phyloP scores from a whole-genome alignment of 2,888 invertebrate genomes.

The Drosophila kokeensis region DNA sequence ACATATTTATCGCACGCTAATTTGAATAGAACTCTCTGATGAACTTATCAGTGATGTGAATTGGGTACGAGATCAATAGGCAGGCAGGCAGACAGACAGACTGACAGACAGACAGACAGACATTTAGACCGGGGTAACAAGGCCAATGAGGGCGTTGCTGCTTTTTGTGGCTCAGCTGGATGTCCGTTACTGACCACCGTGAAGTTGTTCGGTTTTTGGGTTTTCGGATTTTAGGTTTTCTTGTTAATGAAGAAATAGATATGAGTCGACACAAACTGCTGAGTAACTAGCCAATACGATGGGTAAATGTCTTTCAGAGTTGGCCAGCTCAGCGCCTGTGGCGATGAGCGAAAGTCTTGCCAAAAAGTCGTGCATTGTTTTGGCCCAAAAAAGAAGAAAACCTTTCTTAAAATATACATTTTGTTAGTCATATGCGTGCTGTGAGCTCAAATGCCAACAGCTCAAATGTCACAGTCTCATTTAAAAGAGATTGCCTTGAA shows the following conservation, averaged over 20 bases:
- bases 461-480: constrained; percentile 11
- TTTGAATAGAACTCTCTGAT: constrained; percentile 63
- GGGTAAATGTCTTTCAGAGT: constrained; percentile 39
- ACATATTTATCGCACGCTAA: constrained; percentile 67
- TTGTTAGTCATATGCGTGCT: constrained; percentile 47
- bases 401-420: constrained; percentile 13
- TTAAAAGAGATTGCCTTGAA: constrained; percentile 42
- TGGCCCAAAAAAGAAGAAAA: constrained; percentile 17
- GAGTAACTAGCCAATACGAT: constrained; percentile 47
- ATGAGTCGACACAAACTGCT: constrained; percentile 48
- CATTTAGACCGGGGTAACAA: constrained; percentile 44
- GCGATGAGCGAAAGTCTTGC: constrained; percentile 71
- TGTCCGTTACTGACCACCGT: constrained; percentile 68
- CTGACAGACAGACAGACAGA: background rate
- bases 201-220: constrained; percentile 46
- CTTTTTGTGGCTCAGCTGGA: constrained; percentile 69
- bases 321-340: constrained; percentile 65
- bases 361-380: constrained; percentile 72
- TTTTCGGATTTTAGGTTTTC: constrained; percentile 41
- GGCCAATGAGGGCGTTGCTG: constrained; percentile 72
- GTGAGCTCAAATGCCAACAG: constrained; percentile 25
- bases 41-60: constrained; percentile 65
- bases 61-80: background rate
- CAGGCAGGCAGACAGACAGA: background rate
- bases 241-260: constrained; percentile 78